Evolutionary conservation across 2,888 invertebrate genomes (phyloP), one percentile per base, ranked within the genome.

Genomic region (Caenorhabditis angaria): DNA sequence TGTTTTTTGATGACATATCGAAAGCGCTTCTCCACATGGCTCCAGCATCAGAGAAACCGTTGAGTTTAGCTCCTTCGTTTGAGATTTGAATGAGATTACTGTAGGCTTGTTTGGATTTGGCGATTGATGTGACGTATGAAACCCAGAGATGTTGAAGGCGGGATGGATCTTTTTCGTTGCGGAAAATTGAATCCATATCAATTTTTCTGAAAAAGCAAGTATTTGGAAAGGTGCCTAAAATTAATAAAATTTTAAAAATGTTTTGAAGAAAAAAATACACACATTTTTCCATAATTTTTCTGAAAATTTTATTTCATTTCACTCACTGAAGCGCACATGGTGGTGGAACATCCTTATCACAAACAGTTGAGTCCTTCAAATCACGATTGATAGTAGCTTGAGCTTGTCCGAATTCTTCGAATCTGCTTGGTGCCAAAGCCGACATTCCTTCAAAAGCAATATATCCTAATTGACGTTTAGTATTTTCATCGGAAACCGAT

Each of bases 1-100:
- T 50, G 25, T 65, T 62, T 41, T 76, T 77, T 4, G 78, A 70
- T 22, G 85, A 77, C 50, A 83, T 70, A 47, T 88, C 88, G 64
- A 84, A 88, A 25, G 82, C 81, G 57, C 80, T 78, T 53, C 83
- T 59, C 88, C 88, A 88, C 86, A 87, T 83, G 20, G 77, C 83
- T 51, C 85, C 88, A 22, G 78, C 83, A 73, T 88, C 72, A 2
- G 67, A 48, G 70, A 83, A 88, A 14, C 87, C 86, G 61, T 86
- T 87, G 28, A 82, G 54, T 27, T 77, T 73, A 5, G 87, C 87
- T 41, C 83, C 85, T 68, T 85, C 78, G 65, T 88, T 87, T 28
- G 79, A 80, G 35, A 86, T 51, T 12, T 76, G 68, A 27, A 87
- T 71, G 22, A 87, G 65, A 47, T 82, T 67, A 41, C 73, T 68